Percentiles rank a stretch among this genome's conserved stretches.
These are phyloP conservation scores for Raja brachyura DNA, from an alignment of 2,113 vertebrate genomes.

Conservation along the genomic window DNA sequence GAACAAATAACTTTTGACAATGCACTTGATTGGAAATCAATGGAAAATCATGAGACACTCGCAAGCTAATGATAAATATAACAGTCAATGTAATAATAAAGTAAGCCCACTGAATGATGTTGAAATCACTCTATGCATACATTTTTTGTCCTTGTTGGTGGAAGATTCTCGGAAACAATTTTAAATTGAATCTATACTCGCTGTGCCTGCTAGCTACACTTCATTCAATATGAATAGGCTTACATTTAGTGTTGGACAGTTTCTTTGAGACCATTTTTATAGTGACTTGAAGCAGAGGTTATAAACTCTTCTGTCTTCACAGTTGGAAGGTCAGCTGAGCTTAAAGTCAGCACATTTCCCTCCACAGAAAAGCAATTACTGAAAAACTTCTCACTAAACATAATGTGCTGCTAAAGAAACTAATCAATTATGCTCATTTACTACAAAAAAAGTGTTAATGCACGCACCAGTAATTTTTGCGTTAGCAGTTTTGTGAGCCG, in stretches of 20 bases:
- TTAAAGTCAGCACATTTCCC: not conserved
- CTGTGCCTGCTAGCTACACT: too few species aligned
- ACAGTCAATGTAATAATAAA: not conserved
- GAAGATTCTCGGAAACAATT: not conserved
- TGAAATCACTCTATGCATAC: not conserved
- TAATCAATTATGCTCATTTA: constrained; percentile 10
- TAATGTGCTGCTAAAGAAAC: not conserved
- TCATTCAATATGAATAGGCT: not conserved
- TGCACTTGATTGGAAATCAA: not conserved
- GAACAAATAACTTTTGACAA: not conserved
- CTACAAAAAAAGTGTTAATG: not conserved
- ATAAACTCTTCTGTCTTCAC: not conserved
- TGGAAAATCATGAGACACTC: not conserved
- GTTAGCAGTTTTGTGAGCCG: not conserved
- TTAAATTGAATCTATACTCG: not conserved
- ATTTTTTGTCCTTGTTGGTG: not conserved
- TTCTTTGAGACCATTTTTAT: not conserved
- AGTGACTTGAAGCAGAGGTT: not conserved
- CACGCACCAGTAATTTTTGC: not conserved
- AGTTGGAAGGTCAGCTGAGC: not conserved
- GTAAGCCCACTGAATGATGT: not conserved
- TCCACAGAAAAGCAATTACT: not conserved
- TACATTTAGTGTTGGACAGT: too few species aligned
- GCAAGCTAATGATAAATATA: not conserved
- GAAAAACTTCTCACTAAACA: not conserved